phyloP scores from a whole-genome alignment of 2,888 invertebrate genomes.

The Cataglyphis rosenhaueri region DNA sequence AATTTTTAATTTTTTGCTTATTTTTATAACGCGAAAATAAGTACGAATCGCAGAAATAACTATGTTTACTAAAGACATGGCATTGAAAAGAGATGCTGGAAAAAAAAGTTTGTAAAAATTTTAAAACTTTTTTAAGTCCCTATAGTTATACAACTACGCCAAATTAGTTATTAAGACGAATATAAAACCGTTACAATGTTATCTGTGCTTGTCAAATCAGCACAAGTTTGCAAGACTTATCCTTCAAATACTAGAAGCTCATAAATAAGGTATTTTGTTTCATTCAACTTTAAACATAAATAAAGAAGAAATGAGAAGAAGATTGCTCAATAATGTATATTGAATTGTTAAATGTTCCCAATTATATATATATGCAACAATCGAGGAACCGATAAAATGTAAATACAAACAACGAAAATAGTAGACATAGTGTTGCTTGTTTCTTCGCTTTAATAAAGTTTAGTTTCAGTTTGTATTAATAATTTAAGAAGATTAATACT shows the following conservation, averaged over 20 bases:
- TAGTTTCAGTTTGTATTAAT: not conserved
- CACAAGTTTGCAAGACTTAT: slow-evolving; percentile 15
- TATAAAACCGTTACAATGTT: slow-evolving; percentile 3
- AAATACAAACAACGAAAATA: slow-evolving; percentile 64
- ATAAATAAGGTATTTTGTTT: slow-evolving; percentile 37
- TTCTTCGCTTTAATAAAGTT: not conserved
- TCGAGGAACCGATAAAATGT: not conserved
- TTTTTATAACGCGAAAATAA: not conserved
- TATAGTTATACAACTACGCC: slow-evolving; percentile 13
- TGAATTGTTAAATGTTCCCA: slow-evolving; percentile 18
- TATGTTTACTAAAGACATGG: not conserved
- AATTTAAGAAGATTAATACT: not conserved
- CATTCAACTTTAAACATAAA: slow-evolving; percentile 3
- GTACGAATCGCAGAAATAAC: not conserved
- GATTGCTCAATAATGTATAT: slow-evolving; percentile 61
- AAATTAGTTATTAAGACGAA: slow-evolving; percentile 37
- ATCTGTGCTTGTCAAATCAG: not conserved
- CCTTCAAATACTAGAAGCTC: slow-evolving; percentile 24
- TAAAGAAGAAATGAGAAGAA: slow-evolving; percentile 19
- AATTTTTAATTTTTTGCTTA: not conserved
- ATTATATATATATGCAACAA: slow-evolving; percentile 44
- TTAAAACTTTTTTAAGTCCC: slow-evolving; percentile 12
- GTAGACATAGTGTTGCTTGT: not conserved
- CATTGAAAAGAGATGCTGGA: not conserved
- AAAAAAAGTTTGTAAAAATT: not conserved